Evolutionary conservation across 2,797 vertebrate genomes (phyloP).

Genomic region (Gambelia wislizenii): DNA sequence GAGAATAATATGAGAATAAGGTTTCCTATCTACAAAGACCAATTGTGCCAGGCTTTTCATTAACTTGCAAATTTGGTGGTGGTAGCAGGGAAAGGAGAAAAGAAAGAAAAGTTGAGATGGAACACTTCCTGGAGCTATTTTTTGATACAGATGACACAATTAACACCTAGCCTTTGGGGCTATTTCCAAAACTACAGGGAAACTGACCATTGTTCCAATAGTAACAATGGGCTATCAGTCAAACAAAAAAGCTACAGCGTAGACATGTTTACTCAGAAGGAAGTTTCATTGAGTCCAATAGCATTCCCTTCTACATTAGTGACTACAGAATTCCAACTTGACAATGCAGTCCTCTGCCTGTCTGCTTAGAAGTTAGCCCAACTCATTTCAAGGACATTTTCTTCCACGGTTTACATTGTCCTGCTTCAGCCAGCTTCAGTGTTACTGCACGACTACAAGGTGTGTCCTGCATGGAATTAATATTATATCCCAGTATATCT

Average conservation of each 20-base stretch:
- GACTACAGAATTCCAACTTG: neutral
- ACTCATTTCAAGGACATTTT: neutral
- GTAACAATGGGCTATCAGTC: too few species aligned
- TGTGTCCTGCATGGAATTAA: conserved; percentile 27
- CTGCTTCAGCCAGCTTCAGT: conserved; percentile 18
- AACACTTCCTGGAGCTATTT: conserved; percentile 63
- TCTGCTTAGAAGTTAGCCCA: neutral
- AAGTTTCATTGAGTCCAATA: neutral
- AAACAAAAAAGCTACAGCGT: neutral
- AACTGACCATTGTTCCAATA: conserved; percentile 1
- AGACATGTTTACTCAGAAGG: too few species aligned
- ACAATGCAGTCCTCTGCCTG: neutral
- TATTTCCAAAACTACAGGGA: neutral
- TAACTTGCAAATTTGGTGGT: conserved; percentile 50
- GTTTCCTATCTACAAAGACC: conserved; percentile 46
- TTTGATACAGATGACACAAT: conserved; percentile 46
- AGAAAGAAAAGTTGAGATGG: conserved; percentile 3
- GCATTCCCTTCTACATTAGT: neutral
- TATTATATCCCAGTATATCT: neutral
- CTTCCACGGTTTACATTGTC: neutral
- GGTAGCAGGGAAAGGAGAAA: neutral
- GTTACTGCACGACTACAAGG: conserved; percentile 24
- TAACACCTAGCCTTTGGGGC: neutral
- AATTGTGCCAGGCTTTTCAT: conserved; percentile 55
- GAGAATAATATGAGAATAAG: conserved; percentile 51